Evolutionary conservation across 2,888 invertebrate genomes (phyloP), one percentile per base, ranked within the genome.

Genomic region (Hypsopygia costalis): DNA sequence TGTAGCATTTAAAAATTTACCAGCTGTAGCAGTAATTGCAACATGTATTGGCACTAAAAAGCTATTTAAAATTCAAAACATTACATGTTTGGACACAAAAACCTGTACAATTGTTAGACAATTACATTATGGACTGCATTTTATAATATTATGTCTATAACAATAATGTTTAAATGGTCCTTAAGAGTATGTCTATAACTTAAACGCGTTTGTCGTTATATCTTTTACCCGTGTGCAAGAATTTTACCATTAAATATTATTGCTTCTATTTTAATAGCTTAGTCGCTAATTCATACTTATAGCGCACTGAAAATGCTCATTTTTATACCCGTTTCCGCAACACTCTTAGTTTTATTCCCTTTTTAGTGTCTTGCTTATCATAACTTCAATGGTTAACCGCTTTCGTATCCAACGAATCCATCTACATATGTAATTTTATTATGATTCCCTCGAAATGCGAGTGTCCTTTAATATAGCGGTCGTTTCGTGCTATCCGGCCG

Each of bases 401-500:
- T 56, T 62, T 62, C 47, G 42, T 62, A 66, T 69, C 64, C 43
- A 44, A 58, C 50, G 62, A 59, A 66, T 71, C 58, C 58, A 81
- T 77, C 67, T 78, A 69, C 72, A 76, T 79, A 69, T 64, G 64
- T 70, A 75, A 77, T 79, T 79, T 77, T 74, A 77, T 69, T 67
- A 69, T 66, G 58, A 64, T 72, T 69, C 66, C 51, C 71, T 62
- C 57, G 68, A 65, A 43, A 46, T 44, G 62, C 80, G 77, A 82
- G 80, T 85, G 85, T 86, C 81, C 78, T 85, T 85, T 83, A 66
- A 60, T 61, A 64, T 66, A 64, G 69, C 58, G 62, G 65, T 57
- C 69, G 55, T 58, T 66, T 61, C 67, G 56, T 65, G 65, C 60
- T 63, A 60, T 60, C 59, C 55, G 49, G 55, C 58, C 56, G 68